A percentile compares a stretch with the other conserved stretches of the same genome.
Evolutionary conservation across 2,113 vertebrate genomes (phyloP).

Genomic region (Scomber scombrus): DNA sequence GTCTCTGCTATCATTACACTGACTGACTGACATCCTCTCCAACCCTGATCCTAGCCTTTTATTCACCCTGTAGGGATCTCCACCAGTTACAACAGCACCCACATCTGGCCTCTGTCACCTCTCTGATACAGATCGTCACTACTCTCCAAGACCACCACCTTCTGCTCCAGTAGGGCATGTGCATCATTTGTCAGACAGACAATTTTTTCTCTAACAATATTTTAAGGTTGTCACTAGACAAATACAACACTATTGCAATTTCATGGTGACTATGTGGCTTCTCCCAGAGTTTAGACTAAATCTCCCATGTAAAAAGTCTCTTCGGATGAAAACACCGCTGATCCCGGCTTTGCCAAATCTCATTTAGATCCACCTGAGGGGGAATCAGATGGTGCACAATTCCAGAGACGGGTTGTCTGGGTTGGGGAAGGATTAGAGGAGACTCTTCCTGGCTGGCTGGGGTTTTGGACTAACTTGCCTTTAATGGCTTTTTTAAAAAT

Average conservation of each 20-base stretch:
- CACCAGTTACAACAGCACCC: constrained; percentile 6
- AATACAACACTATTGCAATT: constrained; percentile 6
- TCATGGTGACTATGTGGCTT: constrained; percentile 42
- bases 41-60: constrained; percentile 26
- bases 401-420: constrained; percentile 69
- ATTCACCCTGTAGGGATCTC: constrained; percentile 46
- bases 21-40: constrained; percentile 55
- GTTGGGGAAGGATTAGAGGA: constrained; percentile 68
- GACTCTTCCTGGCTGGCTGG: constrained; percentile 46
- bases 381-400: constrained; percentile 54
- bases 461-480: constrained; percentile 10
- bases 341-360: constrained; percentile 78
- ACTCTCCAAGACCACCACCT: not conserved
- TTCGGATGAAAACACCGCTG: constrained; percentile 54
- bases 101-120: not conserved
- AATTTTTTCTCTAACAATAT: not conserved
- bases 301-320: constrained; percentile 59
- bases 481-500: constrained; percentile 10
- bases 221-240: not conserved
- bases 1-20: constrained; percentile 58
- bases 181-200: not conserved
- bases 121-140: not conserved
- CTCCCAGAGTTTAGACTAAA: constrained; percentile 51
- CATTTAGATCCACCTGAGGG: constrained; percentile 78
- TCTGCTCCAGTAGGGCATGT: not conserved